These are phyloP conservation scores for Drosophila sproati DNA, from an alignment of 1,140 invertebrate species.

Conservation along the genomic window DNA sequence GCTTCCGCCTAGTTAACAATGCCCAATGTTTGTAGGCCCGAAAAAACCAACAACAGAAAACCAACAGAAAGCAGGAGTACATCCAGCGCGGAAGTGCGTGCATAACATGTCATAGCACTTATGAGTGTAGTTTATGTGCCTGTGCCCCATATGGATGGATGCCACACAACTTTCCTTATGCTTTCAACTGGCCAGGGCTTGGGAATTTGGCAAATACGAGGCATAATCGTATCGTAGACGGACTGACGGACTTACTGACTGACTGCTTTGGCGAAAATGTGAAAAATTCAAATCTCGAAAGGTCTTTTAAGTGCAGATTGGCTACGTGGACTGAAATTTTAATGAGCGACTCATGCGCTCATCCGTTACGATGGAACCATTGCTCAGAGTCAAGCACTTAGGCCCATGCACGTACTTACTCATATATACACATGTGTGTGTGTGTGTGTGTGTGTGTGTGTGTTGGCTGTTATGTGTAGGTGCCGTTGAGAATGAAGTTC, in stretches of 20 bases:
- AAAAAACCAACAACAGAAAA: not conserved
- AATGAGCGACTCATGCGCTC: constrained; percentile 56
- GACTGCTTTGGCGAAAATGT: constrained; percentile 54
- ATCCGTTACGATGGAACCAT: constrained; percentile 45
- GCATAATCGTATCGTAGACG: constrained; percentile 39
- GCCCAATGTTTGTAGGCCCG: constrained; percentile 53
- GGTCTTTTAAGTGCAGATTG: constrained; percentile 79
- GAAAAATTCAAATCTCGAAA: constrained; percentile 79
- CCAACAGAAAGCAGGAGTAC: no score
- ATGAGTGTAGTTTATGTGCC: constrained; percentile 30
- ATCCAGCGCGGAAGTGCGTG: constrained; percentile 51
- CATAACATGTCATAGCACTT: constrained; percentile 66
- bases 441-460: not conserved
- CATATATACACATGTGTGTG: constrained; percentile 9
- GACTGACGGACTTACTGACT: not conserved
- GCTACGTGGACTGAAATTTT: constrained; percentile 78
- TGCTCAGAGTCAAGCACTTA: constrained; percentile 45
- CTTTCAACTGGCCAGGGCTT: constrained; percentile 8
- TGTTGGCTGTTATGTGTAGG: not conserved
- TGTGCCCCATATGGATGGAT: constrained; percentile 32
- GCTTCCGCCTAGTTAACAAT: constrained; percentile 68
- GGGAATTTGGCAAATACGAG: constrained; percentile 10
- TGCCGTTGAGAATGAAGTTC: constrained; percentile 60
- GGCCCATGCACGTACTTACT: constrained; percentile 41
- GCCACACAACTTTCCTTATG: constrained; percentile 34